phyloP scores from a whole-genome alignment of 37 sponge, comb jelly and placozoan species.

The Crambe crambe region DNA sequence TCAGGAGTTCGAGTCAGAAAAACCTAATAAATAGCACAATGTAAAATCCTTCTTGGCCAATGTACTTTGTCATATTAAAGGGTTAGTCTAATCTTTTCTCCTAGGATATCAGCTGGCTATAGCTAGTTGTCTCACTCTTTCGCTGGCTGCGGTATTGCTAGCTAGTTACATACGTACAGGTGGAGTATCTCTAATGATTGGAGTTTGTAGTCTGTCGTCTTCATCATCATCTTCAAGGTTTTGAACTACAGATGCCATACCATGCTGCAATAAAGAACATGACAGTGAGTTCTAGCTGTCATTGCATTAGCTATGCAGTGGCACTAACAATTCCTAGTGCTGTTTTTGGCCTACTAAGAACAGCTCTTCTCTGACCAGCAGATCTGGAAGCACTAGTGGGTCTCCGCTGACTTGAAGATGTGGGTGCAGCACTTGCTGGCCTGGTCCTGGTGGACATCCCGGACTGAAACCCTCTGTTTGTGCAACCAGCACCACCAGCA shows the following conservation, averaged over 20 bases:
- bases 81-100: too few relatives aligned
- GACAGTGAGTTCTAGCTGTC: not conserved
- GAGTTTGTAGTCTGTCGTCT: not conserved
- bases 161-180: slow-evolving; percentile 22
- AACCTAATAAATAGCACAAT: slow-evolving; percentile 26
- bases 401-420: not conserved
- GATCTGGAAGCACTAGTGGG: not conserved
- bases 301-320: not conserved
- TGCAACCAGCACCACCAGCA: too few relatives aligned
- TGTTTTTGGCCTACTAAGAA: slow-evolving; percentile 45
- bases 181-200: slow-evolving; percentile 7
- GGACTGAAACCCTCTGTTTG: too few relatives aligned
- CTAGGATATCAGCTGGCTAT: too few relatives aligned
- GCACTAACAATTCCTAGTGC: slow-evolving; percentile 26
- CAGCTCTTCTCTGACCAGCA: too few relatives aligned
- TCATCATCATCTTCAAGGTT: slow-evolving; percentile 23
- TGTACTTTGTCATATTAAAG: too few relatives aligned
- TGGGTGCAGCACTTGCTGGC: slow-evolving; percentile 8
- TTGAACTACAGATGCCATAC: not conserved
- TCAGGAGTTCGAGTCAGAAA: slow-evolving; percentile 54
- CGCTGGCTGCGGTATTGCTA: too few relatives aligned
- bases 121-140: too few relatives aligned
- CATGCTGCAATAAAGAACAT: too few relatives aligned
- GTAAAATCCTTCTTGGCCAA: too few relatives aligned
- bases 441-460: not conserved